Evolutionary conservation across 2,888 invertebrate species (phyloP).

Genomic region (Acrocyrtus sp.): DNA sequence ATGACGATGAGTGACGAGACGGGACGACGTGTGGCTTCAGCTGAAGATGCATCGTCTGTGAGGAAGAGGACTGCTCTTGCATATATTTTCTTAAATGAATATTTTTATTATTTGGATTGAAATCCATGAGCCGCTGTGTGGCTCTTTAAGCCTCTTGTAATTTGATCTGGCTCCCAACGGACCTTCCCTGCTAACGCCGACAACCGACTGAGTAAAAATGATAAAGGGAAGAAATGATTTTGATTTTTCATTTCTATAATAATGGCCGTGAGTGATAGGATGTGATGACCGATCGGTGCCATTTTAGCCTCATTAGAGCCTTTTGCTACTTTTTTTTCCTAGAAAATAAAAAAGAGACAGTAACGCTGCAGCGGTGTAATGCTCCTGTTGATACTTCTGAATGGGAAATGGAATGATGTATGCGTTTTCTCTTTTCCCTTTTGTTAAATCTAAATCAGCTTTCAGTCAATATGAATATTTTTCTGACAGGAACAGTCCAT

Average conservation of each 20-base stretch:
- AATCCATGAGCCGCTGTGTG: background rate
- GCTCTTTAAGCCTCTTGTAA: slow-evolving; percentile 31
- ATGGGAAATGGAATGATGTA: too few species aligned
- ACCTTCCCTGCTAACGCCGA: background rate
- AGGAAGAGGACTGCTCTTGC: background rate
- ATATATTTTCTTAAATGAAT: background rate
- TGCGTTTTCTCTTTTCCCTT: too few species aligned
- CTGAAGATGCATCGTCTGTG: background rate
- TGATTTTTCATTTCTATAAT: background rate
- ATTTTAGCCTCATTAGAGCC: slow-evolving; percentile 33
- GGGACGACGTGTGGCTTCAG: background rate
- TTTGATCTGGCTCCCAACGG: slow-evolving; percentile 20
- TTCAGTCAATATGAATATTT: too few species aligned
- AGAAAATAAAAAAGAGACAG: too few species aligned
- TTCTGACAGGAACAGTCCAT: too few species aligned
- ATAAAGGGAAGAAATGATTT: background rate
- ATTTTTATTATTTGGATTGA: background rate
- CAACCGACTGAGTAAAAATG: background rate
- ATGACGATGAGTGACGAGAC: background rate
- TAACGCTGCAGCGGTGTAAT: too few species aligned
- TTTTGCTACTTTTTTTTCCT: slow-evolving; percentile 36
- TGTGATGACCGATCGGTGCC: slow-evolving; percentile 12
- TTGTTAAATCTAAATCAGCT: too few species aligned
- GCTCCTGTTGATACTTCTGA: too few species aligned
- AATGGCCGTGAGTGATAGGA: background rate